Conservation (phyloP, 2,888 invertebrate species). For the Drosophila rellima region DNA sequence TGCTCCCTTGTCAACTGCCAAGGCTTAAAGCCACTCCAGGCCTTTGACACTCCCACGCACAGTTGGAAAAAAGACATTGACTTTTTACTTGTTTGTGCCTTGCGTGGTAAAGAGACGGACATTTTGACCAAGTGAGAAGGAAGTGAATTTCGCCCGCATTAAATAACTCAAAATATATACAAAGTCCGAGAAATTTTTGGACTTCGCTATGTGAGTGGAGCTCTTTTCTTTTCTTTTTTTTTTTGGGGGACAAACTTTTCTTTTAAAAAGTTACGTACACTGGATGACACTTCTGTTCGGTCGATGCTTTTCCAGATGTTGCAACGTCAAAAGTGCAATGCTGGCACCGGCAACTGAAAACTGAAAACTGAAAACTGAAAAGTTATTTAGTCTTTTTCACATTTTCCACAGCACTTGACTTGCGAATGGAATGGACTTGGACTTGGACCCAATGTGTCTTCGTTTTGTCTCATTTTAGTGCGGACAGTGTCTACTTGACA, state of each 20-base stretch:
- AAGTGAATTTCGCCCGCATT: slow-evolving; percentile 60
- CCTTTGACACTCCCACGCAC: slow-evolving; percentile 42
- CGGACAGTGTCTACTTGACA: slow-evolving; percentile 69
- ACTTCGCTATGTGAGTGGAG: slow-evolving; percentile 1
- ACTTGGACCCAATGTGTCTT: slow-evolving; percentile 57
- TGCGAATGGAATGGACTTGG: slow-evolving; percentile 14
- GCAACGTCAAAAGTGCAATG: slow-evolving; percentile 78
- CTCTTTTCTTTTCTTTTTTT: slow-evolving; percentile 23
- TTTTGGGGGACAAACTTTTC: slow-evolving; percentile 66
- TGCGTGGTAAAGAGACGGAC: slow-evolving; percentile 10
- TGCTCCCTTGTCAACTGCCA: slow-evolving; percentile 11
- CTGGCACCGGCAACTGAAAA: slow-evolving; percentile 39
- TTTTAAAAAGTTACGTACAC: slow-evolving; percentile 80
- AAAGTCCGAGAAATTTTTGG: slow-evolving; percentile 45
- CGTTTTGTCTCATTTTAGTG: slow-evolving; percentile 57
- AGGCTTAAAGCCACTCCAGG: slow-evolving; percentile 24
- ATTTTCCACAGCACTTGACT: slow-evolving; percentile 73
- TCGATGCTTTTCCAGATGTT: slow-evolving; percentile 68
- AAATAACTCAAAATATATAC: slow-evolving; percentile 58
- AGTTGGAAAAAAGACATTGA: slow-evolving; percentile 38
- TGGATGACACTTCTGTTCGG: slow-evolving; percentile 71
- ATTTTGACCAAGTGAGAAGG: slow-evolving; percentile 35
- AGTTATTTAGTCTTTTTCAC: slow-evolving; percentile 72
- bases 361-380: slow-evolving; percentile 30
- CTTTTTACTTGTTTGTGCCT: slow-evolving; percentile 34